Evolutionary conservation across 2,888 invertebrate species (phyloP), one percentile per base, ranked within the genome.

Genomic region (Drosophila cyrtoloma): DNA sequence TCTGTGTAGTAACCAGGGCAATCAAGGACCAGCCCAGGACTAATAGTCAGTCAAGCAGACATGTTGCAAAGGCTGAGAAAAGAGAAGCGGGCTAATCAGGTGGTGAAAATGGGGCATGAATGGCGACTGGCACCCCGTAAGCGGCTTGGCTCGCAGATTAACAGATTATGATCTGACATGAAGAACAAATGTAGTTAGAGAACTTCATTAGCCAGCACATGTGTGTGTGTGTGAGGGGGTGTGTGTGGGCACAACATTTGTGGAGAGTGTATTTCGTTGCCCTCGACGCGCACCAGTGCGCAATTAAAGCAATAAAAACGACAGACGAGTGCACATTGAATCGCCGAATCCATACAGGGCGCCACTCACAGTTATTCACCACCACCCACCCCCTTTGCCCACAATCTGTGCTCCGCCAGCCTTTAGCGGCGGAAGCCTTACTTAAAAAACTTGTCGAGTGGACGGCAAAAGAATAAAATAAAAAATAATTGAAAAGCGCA

Each of bases 231-330:
- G 16, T 1, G 22, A 26, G 22, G 1, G 16, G 12, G 10, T n/a
- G 37, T 56, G 55, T 37, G 26, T 90, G 91, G 77, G 77, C 71
- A 72, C 82, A 64, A 30, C 19, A 62, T 77, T 66, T 37, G 57
- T 55, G 62, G 52, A 58, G 67, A 71, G 71, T 77, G 75, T 70
- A 77, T 83, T 77, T 77, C 75, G 83, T 82, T 82, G 80, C 75
- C 60, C 69, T 67, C 72, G 75, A 61, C 71, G 81, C 87, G 91
- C 82, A 72, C 78, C 87, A 87, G 56, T 87, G 88, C 71, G 75
- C 91, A 87, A 90, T 87, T 90, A 90, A 90, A 84, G 87, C 87
- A 84, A 91, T 87, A 87, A 85, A 85, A 89, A 75, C 77, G 79
- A 57, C 86, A 84, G 76, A 71, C 86, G 80, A 80, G 77, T 80